Percentiles rank a stretch among this genome's conserved stretches.
phyloP scores from a whole-genome alignment of 2,797 vertebrate genomes.

The Falco cherrug region DNA sequence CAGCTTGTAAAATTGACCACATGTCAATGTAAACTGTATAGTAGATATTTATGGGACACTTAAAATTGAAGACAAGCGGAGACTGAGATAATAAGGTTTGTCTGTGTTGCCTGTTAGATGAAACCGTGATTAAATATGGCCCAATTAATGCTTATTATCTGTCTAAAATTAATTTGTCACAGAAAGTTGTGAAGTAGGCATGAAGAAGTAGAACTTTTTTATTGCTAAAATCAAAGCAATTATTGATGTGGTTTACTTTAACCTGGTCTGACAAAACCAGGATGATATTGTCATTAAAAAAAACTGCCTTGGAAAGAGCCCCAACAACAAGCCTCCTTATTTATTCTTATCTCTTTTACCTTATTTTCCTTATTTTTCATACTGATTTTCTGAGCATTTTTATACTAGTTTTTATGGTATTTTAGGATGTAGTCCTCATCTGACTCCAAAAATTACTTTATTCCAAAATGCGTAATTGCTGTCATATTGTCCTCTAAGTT shows the following conservation, averaged over 20 bases:
- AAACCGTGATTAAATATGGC: slow-evolving; percentile 47
- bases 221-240: slow-evolving; percentile 28
- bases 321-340: not conserved
- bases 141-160: slow-evolving; percentile 66
- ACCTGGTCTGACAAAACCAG: not conserved
- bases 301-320: not conserved
- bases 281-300: not conserved
- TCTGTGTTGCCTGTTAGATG: slow-evolving; percentile 38
- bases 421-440: not conserved
- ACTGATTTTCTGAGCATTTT: not conserved
- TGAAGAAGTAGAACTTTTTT: slow-evolving; percentile 5
- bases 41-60: slow-evolving; percentile 19
- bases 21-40: not conserved
- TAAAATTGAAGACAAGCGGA: not conserved
- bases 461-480: not conserved
- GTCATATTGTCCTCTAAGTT: not conserved
- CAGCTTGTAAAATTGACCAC: slow-evolving; percentile 33
- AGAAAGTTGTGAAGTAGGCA: slow-evolving; percentile 42
- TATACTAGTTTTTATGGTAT: not conserved
- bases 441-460: not conserved
- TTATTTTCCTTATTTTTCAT: not conserved
- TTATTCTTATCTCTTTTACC: not conserved
- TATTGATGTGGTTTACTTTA: slow-evolving; percentile 7
- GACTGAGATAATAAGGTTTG: slow-evolving; percentile 28
- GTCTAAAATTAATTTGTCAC: slow-evolving; percentile 65